phyloP scores from a whole-genome alignment of 2,113 vertebrate genomes.

The Holacanthus passer region DNA sequence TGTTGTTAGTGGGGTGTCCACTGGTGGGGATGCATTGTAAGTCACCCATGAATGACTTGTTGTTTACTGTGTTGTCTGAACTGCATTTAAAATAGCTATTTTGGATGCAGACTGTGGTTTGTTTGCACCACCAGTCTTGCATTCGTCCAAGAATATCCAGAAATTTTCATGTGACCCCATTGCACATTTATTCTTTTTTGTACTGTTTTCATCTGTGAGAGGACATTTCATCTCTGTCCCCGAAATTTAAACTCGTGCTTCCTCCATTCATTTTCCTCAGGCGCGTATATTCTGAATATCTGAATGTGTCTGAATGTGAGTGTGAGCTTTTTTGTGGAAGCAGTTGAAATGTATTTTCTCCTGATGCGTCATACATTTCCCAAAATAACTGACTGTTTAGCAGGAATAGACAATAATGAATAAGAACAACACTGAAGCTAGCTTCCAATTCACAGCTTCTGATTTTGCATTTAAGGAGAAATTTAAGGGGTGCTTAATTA shows the following conservation, averaged over 20 bases:
- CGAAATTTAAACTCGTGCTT: background rate
- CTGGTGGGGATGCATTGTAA: conserved; percentile 8
- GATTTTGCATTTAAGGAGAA: too few relatives aligned
- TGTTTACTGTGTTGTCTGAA: conserved; percentile 9
- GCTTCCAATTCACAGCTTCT: too few relatives aligned
- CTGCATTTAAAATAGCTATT: conserved; percentile 15
- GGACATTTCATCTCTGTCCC: background rate
- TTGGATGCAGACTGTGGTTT: conserved; percentile 9
- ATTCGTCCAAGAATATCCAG: background rate
- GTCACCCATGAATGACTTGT: conserved; percentile 43
- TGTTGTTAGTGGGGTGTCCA: conserved; percentile 31
- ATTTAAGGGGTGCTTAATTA: too few relatives aligned
- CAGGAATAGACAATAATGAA: background rate
- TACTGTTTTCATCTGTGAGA: background rate
- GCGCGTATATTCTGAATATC: background rate
- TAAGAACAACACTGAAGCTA: too few relatives aligned
- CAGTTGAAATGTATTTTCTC: background rate
- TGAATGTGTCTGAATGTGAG: background rate
- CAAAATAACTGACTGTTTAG: background rate
- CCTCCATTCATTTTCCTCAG: background rate
- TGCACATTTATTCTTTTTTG: background rate
- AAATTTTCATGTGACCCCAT: background rate
- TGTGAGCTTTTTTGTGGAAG: background rate
- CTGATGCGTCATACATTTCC: background rate
- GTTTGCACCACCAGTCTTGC: background rate